phyloP scores from a whole-genome alignment of 2,113 vertebrate genomes.

The Stigmatopora nigra region DNA sequence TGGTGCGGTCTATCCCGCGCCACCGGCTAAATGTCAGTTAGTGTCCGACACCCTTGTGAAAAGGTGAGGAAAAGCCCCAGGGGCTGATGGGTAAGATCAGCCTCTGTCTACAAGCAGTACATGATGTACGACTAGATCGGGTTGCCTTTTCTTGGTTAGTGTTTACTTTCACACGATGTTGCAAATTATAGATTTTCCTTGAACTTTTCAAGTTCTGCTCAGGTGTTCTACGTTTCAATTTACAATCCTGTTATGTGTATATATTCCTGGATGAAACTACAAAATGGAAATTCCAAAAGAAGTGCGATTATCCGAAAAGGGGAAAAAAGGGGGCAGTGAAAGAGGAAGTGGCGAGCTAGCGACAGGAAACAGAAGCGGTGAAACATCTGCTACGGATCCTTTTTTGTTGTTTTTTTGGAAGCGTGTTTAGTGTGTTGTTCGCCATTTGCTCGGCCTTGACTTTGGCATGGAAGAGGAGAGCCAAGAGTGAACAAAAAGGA shows the following conservation, averaged over 20 bases:
- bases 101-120: conserved; percentile 43
- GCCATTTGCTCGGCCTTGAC: conserved; percentile 42
- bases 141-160: conserved; percentile 18
- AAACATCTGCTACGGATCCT: conserved; percentile 68
- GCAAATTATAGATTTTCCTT: background rate
- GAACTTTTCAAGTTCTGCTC: background rate
- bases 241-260: no score
- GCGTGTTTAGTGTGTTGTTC: conserved; percentile 54
- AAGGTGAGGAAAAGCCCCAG: conserved; percentile 38
- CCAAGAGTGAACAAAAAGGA: conserved; percentile 23
- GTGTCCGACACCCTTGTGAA: conserved; percentile 59
- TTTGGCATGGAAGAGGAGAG: conserved; percentile 33
- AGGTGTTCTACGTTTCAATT: background rate
- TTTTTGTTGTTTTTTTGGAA: conserved; percentile 18
- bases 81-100: conserved; percentile 38
- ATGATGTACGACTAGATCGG: conserved; percentile 13
- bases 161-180: background rate
- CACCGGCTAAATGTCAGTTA: conserved; percentile 63
- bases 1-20: conserved; percentile 52
- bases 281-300: conserved; percentile 41
- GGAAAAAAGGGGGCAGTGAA: conserved; percentile 68
- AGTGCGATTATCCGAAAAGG: conserved; percentile 31
- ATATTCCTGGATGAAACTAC: conserved; percentile 5
- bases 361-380: conserved; percentile 70
- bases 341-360: conserved; percentile 61